Conservation (phyloP, 92 coral and sea anemone species). For the Heteractis magnifica region DNA sequence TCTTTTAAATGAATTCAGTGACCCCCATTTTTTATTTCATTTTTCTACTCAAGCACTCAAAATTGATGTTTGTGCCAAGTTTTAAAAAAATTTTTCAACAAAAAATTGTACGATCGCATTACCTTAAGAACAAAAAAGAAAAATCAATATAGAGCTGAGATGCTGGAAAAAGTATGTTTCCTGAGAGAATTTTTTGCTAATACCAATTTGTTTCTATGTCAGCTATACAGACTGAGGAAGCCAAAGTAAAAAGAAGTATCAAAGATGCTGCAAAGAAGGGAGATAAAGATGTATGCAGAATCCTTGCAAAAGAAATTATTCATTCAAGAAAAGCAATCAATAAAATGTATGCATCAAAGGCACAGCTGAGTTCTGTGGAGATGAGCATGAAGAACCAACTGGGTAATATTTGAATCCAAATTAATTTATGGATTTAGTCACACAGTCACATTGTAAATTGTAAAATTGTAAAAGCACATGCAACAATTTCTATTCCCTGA, state of each 20-base stretch:
- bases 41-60: no score
- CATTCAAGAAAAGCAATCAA: conserved; percentile 85
- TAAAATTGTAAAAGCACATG: conserved; percentile 76
- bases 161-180: no score
- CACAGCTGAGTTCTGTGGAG: conserved; percentile 92
- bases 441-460: neutral
- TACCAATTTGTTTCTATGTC: neutral
- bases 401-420: conserved; percentile 35
- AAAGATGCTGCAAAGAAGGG: conserved; percentile 96
- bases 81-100: no score
- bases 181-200: no score
- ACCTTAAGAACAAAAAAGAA: no score
- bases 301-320: conserved; percentile 89
- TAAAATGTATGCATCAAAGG: conserved; percentile 90
- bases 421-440: neutral
- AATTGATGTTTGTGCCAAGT: no score
- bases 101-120: no score
- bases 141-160: no score
- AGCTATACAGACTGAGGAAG: conserved; percentile 88
- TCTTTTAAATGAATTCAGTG: no score
- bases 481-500: conserved; percentile 44
- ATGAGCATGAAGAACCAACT: conserved; percentile 97
- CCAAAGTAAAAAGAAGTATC: conserved; percentile 72
- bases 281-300: conserved; percentile 77
- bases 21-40: no score